Conservation (phyloP, 2,797 vertebrate species). For the Chromobotia macracanthus region DNA sequence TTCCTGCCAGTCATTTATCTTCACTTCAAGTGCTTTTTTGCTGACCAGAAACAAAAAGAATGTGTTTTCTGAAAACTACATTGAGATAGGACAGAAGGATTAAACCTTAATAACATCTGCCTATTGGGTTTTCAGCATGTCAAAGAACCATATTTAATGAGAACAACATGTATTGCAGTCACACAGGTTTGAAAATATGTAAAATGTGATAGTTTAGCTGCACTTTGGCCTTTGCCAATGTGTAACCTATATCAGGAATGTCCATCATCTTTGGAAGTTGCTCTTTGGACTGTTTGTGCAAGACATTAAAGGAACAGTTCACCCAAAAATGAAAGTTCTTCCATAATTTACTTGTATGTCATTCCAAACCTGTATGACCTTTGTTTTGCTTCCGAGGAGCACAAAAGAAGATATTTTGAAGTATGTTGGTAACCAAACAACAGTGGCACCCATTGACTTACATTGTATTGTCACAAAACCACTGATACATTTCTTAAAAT, state of each 20-base stretch:
- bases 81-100: neutral
- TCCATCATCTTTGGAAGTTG: neutral
- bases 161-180: neutral
- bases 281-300: conserved; percentile 22
- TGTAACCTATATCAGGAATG: neutral
- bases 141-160: neutral
- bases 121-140: neutral
- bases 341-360: too few relatives aligned
- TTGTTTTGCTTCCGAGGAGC: too few relatives aligned
- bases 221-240: conserved; percentile 38
- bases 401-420: too few relatives aligned
- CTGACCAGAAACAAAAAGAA: too few relatives aligned
- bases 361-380: too few relatives aligned
- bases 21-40: too few relatives aligned
- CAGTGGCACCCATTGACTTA: too few relatives aligned
- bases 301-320: neutral
- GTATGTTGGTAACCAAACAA: too few relatives aligned
- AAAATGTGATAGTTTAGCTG: conserved; percentile 3
- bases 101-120: neutral
- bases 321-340: too few relatives aligned
- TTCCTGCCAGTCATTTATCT: too few relatives aligned
- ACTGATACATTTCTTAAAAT: too few relatives aligned
- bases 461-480: too few relatives aligned
- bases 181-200: conserved; percentile 1
- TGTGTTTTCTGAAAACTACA: neutral